Percentiles rank a stretch among this genome's conserved stretches.
Evolutionary conservation across 2,113 vertebrate genomes (phyloP).

Genomic region (Pteropus alecto): DNA sequence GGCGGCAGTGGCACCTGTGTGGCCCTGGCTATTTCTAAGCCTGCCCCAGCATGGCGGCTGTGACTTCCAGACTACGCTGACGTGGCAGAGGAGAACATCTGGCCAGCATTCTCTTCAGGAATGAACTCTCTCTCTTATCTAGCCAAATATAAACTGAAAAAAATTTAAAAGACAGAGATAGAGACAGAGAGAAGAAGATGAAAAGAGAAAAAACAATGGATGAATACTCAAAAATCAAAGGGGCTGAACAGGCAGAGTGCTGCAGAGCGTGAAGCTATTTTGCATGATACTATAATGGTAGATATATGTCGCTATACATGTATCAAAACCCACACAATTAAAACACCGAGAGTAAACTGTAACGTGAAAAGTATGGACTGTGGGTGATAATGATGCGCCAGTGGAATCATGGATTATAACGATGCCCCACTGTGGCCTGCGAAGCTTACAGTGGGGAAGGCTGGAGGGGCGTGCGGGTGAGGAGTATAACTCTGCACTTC

Average conservation of each 20-base stretch:
- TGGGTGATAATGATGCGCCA: neutral
- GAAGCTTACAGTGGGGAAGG: too few species aligned
- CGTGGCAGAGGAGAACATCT: neutral
- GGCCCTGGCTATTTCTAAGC: neutral
- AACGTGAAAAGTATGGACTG: neutral
- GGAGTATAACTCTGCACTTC: neutral
- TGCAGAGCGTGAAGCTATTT: neutral
- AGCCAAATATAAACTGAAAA: neutral
- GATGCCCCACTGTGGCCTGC: neutral
- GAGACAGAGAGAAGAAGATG: neutral
- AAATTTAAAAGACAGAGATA: neutral
- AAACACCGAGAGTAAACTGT: neutral
- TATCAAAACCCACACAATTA: neutral
- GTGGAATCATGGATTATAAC: neutral
- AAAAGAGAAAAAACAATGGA: neutral
- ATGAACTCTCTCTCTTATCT: neutral
- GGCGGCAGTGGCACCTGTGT: neutral
- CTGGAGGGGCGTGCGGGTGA: rapidly evolving
- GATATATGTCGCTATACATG: neutral
- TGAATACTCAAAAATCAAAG: neutral
- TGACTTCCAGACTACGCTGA: neutral
- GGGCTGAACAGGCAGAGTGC: neutral
- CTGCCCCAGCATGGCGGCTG: neutral
- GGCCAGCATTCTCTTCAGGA: neutral
- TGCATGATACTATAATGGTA: too few species aligned